Percentiles rank a stretch among this genome's conserved stretches.
Conservation (phyloP, 2,797 vertebrate genomes). For the Arnoldichthys spilopterus region DNA sequence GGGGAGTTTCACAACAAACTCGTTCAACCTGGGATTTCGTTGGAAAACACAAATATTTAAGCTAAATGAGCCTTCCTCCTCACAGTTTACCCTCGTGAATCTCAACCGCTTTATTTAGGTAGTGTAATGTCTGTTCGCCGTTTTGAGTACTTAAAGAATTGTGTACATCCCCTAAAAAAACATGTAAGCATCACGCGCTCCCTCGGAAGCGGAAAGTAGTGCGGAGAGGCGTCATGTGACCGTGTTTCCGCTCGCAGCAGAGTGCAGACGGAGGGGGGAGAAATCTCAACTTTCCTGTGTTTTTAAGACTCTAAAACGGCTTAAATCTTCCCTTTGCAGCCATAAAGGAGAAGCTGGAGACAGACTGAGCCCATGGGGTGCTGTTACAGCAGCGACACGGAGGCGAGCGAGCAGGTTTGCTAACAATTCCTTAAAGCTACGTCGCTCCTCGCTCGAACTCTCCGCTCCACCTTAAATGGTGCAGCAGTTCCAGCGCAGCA, state of each 20-base stretch:
- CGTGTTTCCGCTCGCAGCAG: constrained; percentile 15
- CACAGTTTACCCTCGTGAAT: too few species aligned
- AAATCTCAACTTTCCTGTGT: background rate
- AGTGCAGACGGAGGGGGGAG: background rate
- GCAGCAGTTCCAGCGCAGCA: background rate
- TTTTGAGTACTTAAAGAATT: too few species aligned
- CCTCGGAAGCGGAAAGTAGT: background rate
- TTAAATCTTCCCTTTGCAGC: too few species aligned
- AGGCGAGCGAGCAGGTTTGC: background rate
- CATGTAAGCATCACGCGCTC: background rate
- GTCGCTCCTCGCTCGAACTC: background rate
- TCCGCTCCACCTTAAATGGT: background rate
- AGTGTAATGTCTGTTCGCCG: too few species aligned
- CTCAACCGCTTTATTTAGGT: too few species aligned
- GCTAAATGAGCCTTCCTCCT: too few species aligned
- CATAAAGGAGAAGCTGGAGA: background rate
- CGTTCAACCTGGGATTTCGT: too few species aligned
- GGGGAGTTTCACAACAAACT: too few species aligned
- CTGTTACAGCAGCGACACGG: constrained; percentile 9
- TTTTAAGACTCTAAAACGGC: too few species aligned
- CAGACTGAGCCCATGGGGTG: constrained; percentile 74
- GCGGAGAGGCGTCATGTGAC: constrained; percentile 42
- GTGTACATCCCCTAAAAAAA: too few species aligned
- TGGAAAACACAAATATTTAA: too few species aligned
- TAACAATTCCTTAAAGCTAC: background rate